Conservation (phyloP, 1,140 invertebrate species). For the Steinernema khuongi region DNA sequence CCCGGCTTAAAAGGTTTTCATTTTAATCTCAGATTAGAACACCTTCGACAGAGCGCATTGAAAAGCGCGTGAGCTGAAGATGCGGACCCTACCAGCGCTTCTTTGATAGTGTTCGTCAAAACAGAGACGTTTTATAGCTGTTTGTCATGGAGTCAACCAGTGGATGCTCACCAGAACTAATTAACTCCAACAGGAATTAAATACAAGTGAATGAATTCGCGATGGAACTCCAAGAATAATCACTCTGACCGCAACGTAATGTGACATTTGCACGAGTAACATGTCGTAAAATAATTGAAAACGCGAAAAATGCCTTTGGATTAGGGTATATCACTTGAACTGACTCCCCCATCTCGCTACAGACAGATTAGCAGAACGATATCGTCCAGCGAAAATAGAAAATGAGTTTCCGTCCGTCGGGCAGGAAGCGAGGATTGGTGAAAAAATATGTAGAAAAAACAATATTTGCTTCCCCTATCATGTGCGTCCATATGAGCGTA, state of each 20-base stretch:
- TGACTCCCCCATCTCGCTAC: no score
- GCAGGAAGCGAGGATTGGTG: background rate
- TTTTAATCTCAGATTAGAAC: background rate
- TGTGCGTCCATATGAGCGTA: no score
- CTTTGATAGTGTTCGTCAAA: background rate
- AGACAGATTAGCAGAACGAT: no score
- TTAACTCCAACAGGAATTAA: conserved; percentile 10
- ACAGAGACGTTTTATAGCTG: background rate
- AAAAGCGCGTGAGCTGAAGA: no score
- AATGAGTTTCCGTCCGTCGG: no score
- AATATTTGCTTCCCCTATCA: no score
- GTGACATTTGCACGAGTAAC: background rate
- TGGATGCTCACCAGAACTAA: conserved; percentile 12
- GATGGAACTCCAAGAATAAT: background rate
- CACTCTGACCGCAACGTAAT: background rate
- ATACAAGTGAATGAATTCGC: background rate
- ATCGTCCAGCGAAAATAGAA: no score
- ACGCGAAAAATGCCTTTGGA: background rate
- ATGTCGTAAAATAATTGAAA: background rate
- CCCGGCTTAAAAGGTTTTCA: no score
- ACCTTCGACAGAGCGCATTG: no score
- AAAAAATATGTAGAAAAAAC: no score
- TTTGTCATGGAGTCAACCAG: background rate
- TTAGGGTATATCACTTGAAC: no score
- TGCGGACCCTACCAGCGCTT: no score